Percentiles rank a stretch among this genome's conserved stretches.
These are phyloP conservation scores for Orius insidiosus DNA, from an alignment of 1,140 invertebrate genomes.

Conservation along the genomic window DNA sequence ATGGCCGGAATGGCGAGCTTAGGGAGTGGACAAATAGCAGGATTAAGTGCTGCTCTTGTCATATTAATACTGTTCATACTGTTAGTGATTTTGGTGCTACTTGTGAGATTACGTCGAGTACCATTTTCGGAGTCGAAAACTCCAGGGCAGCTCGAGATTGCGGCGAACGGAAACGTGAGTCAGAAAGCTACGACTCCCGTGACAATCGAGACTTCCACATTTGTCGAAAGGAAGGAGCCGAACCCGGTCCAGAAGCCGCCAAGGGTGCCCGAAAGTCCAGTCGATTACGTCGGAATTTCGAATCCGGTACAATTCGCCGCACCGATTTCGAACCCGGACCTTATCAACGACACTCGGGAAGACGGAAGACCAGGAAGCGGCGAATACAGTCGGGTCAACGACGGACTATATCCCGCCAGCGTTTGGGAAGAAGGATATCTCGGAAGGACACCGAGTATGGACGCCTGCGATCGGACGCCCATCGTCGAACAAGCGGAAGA, in stretches of 20 bases:
- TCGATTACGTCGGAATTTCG: neutral
- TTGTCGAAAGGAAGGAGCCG: slow-evolving; percentile 17
- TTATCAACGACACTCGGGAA: slow-evolving; percentile 52
- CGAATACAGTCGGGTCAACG: slow-evolving; percentile 44
- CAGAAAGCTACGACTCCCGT: slow-evolving; percentile 13
- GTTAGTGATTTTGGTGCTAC: slow-evolving; percentile 50
- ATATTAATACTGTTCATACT: slow-evolving; percentile 60
- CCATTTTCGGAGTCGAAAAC: slow-evolving; percentile 57
- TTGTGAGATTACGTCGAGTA: slow-evolving; percentile 47
- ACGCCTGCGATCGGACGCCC: slow-evolving; percentile 46
- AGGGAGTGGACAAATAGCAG: slow-evolving; percentile 67
- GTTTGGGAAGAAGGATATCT: slow-evolving; percentile 37
- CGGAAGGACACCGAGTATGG: slow-evolving; percentile 30
- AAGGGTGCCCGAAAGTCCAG: slow-evolving; percentile 2
- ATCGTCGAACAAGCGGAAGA: slow-evolving; percentile 46
- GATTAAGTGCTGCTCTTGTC: slow-evolving; percentile 62
- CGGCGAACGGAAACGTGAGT: slow-evolving; percentile 21
- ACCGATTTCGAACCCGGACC: slow-evolving; percentile 58
- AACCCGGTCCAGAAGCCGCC: slow-evolving; percentile 23
- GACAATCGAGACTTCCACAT: slow-evolving; percentile 15
- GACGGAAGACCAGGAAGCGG: slow-evolving; percentile 31
- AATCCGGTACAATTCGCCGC: slow-evolving; percentile 22
- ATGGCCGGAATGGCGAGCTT: slow-evolving; percentile 59
- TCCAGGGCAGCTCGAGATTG: slow-evolving; percentile 39
- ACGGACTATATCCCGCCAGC: slow-evolving; percentile 49